Evolutionary conservation across 2,797 vertebrate genomes (phyloP), one percentile per base, ranked within the genome.

Genomic region (Ptychobarbus kaznakovi): DNA sequence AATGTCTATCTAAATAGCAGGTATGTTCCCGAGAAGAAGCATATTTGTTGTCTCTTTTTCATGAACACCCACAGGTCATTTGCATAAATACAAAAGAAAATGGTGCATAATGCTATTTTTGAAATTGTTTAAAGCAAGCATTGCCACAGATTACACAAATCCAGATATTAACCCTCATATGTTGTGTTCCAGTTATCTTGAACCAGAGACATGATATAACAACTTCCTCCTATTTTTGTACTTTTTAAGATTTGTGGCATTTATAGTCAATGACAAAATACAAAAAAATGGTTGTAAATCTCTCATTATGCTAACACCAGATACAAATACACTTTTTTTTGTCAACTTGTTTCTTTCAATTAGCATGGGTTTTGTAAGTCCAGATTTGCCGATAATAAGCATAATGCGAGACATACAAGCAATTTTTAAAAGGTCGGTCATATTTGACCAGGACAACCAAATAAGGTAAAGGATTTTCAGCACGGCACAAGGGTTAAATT

Each of bases 401-500:
- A 61, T 25, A 61, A 25, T 13, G 58, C 13, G n/a, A 61, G 22
- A 15, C 4, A 4, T 49, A 15, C 46, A 22, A 84, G 42, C 25
- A 32, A 81, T 78, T 82, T 80, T 77, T 66, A 20, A 66, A 66
- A 18, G 13, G 63, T 8, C 0, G 16, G 63, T 8, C 63, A 18
- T 18, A 9, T 66, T 35, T 8, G 15, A 18, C 63, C 28, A 32
- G 15, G 63, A 35, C 35, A 28, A 35, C 15, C 15, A 35, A 66
- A 66, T 66, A 16, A 68, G 65, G 3, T 38, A 10, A 68, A 35
- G 16, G 3, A 68, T 38, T 68, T 38, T 38, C 65, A 38, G 32
- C 65, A 66, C 3, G 3, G 65, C 65, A 38, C 65, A 68, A 68
- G 16, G 32, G 65, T 68, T 38, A 44, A 89, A 89, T 77, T 28